These are phyloP conservation scores for Drosophila micromelanica DNA, from an alignment of 1,140 invertebrate genomes.

Conservation along the genomic window DNA sequence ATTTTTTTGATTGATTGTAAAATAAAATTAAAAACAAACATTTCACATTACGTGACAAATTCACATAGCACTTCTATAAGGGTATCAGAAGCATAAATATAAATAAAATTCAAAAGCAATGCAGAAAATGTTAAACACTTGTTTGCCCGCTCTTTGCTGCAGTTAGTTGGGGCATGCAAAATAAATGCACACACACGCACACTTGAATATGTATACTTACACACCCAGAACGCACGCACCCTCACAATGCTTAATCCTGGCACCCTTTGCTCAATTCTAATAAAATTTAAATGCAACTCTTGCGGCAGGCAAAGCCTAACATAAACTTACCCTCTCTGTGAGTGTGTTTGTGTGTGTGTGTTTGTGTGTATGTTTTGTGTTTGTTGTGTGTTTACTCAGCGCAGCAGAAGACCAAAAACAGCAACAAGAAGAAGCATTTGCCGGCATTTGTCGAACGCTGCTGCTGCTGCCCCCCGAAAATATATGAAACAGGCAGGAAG, in stretches of 20 bases:
- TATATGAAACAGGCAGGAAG: conserved; percentile 1
- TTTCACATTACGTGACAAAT: not conserved
- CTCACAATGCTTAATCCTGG: conserved; percentile 23
- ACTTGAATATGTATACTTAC: not conserved
- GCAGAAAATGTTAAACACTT: conserved; percentile 67
- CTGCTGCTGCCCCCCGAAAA: not conserved
- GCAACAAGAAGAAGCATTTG: conserved; percentile 35
- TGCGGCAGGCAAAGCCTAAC: conserved; percentile 59
- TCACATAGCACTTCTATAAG: conserved; percentile 5
- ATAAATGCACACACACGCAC: conserved; percentile 11
- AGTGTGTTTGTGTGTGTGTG: not conserved
- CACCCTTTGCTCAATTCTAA: conserved; percentile 59
- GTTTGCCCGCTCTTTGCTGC: conserved; percentile 62
- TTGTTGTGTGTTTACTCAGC: conserved; percentile 22
- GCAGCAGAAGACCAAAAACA: conserved; percentile 45
- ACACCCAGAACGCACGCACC: conserved; percentile 27
- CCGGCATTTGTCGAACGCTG: conserved; percentile 26
- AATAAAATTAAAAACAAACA: too few relatives aligned
- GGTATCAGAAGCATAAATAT: conserved; percentile 18
- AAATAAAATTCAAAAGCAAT: conserved; percentile 46
- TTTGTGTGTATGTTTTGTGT: conserved; percentile 15
- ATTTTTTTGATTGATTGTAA: too few relatives aligned
- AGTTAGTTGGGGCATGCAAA: conserved; percentile 51
- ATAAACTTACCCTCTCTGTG: conserved; percentile 24
- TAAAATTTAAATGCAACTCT: conserved; percentile 77